Percentiles rank a stretch among this genome's conserved stretches.
Conservation (phyloP, 2,113 vertebrate genomes). For the Sinocyclocheilus rhinocerous region DNA sequence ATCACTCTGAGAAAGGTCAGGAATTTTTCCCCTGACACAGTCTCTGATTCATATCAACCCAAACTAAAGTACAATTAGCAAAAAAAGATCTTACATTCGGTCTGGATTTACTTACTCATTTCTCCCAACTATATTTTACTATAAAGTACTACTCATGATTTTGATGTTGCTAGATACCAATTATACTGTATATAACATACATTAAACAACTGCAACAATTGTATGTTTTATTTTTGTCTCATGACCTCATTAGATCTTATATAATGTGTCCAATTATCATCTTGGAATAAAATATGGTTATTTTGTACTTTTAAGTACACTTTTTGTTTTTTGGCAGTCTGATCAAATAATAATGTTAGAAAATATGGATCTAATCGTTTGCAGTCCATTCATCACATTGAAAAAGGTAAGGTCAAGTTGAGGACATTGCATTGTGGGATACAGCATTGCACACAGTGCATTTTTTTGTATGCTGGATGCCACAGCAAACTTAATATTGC, state of each 20-base stretch:
- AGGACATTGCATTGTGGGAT: neutral
- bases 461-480: neutral
- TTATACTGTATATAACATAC: neutral
- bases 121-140: neutral
- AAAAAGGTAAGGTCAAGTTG: neutral
- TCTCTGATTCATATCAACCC: neutral
- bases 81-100: neutral
- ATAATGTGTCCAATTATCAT: neutral
- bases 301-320: neutral
- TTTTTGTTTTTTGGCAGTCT: neutral
- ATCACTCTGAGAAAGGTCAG: slow-evolving; percentile 9
- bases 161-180: neutral
- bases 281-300: neutral
- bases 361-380: neutral
- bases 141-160: neutral
- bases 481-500: neutral
- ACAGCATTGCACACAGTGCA: neutral
- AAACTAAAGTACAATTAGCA: neutral
- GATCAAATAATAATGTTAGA: neutral
- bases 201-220: neutral
- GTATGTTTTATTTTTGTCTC: neutral
- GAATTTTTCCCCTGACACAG: neutral
- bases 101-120: neutral
- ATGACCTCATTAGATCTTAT: neutral
- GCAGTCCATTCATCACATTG: neutral